Evolutionary conservation across 2,888 invertebrate species (phyloP).

Genomic region (Eristalinus sepulchralis): DNA sequence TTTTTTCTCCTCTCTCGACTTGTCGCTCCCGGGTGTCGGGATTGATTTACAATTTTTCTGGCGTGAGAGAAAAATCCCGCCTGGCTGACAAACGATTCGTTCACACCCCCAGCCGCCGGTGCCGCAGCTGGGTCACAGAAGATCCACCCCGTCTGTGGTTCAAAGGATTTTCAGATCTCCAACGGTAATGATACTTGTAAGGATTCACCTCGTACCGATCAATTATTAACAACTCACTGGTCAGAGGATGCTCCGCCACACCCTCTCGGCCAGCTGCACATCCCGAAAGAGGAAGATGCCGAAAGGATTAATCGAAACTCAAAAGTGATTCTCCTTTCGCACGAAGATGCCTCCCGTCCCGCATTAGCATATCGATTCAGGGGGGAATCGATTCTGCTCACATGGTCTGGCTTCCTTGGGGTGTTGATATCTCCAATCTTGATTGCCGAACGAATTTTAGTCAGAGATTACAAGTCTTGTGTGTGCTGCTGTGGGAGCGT

Average conservation of each 20-base stretch:
- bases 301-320: constrained; percentile 38
- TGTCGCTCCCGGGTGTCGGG: constrained; percentile 1
- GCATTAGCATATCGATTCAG: constrained; percentile 59
- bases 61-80: background rate
- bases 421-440: constrained; percentile 32
- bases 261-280: background rate
- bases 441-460: constrained; percentile 7
- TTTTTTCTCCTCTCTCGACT: background rate
- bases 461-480: constrained; percentile 7
- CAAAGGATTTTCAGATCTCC: constrained; percentile 7
- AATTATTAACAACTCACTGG: constrained; percentile 29
- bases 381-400: constrained; percentile 13
- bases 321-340: constrained; percentile 21
- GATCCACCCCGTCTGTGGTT: background rate
- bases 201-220: constrained; percentile 12
- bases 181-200: constrained; percentile 30
- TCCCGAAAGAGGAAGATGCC: background rate
- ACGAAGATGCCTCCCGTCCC: constrained; percentile 4
- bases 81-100: constrained; percentile 47
- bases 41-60: constrained; percentile 37
- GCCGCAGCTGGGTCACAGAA: background rate
- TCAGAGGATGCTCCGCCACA: constrained; percentile 4
- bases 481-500: background rate
- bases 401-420: constrained; percentile 7
- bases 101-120: constrained; percentile 2